Conservation (phyloP, 1,140 invertebrate genomes). For the Zaprionus capensis region DNA sequence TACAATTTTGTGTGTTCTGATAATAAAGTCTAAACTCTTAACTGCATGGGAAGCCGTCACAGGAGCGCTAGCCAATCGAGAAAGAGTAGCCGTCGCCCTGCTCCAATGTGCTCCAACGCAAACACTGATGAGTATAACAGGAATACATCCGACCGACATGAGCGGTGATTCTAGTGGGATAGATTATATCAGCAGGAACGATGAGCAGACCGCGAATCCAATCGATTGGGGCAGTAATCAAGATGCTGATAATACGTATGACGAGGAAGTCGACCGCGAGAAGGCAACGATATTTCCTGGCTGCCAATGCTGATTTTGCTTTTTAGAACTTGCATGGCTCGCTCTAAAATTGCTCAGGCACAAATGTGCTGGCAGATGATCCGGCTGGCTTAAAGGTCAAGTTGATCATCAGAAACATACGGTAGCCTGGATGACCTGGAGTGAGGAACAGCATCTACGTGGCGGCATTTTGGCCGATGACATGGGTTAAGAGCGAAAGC, state of each 20-base stretch:
- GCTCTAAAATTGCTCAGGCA: conserved; percentile 87
- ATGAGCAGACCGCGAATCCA: background rate
- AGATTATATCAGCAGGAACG: conserved; percentile 57
- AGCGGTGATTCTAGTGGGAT: conserved; percentile 68
- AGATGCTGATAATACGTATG: background rate
- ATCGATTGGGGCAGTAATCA: conserved; percentile 39
- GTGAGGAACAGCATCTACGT: conserved; percentile 92
- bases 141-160: conserved; percentile 64
- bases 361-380: conserved; percentile 86
- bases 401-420: conserved; percentile 94
- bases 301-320: background rate
- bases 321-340: conserved; percentile 89
- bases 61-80: background rate
- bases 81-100: conserved; percentile 14
- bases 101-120: conserved; percentile 41
- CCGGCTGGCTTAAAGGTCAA: conserved; percentile 88
- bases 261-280: conserved; percentile 5
- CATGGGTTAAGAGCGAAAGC: conserved; percentile 89
- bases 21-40: too few species aligned
- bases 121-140: conserved; percentile 79
- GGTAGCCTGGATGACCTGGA: conserved; percentile 94
- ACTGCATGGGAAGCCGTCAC: too few species aligned
- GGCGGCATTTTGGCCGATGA: conserved; percentile 95
- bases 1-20: too few species aligned
- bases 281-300: conserved; percentile 17